A percentile compares a stretch with the other conserved stretches of the same genome.
Conservation (phyloP, 2,113 vertebrate genomes). For the Symphodus melops region DNA sequence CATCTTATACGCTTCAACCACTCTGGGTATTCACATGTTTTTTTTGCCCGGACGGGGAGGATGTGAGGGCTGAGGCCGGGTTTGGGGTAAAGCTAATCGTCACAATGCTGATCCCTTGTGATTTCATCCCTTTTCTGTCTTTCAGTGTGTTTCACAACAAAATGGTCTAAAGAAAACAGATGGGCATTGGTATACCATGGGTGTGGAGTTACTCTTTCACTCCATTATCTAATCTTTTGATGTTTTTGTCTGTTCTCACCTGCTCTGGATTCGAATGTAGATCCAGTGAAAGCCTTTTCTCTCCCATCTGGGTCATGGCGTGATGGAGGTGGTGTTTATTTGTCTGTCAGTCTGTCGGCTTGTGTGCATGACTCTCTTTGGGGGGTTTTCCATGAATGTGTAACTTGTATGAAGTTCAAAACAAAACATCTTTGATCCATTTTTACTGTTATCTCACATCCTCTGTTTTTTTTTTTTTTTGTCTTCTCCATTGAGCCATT, state of each 20-base stretch:
- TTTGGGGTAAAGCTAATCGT: constrained; percentile 39
- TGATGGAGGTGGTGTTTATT: constrained; percentile 41
- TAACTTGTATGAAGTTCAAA: constrained; percentile 62
- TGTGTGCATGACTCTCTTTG: constrained; percentile 48
- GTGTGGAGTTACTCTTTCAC: constrained; percentile 73
- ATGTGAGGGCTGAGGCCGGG: constrained; percentile 39
- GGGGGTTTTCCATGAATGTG: constrained; percentile 57
- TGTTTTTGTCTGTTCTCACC: constrained; percentile 51
- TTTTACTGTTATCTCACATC: constrained; percentile 43
- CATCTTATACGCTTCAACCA: constrained; percentile 50
- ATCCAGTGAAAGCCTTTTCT: constrained; percentile 55
- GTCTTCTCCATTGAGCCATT: constrained; percentile 25
- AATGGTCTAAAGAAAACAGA: constrained; percentile 67
- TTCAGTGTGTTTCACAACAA: constrained; percentile 61
- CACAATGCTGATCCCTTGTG: constrained; percentile 69
- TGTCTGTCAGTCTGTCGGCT: constrained; percentile 16
- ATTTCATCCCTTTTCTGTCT: constrained; percentile 49
- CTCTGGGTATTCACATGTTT: constrained; percentile 17
- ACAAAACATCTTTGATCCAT: constrained; percentile 62
- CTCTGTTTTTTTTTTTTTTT: constrained; percentile 18
- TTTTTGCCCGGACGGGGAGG: constrained; percentile 21
- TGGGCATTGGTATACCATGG: constrained; percentile 50
- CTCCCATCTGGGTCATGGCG: constrained; percentile 47
- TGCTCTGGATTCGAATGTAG: constrained; percentile 55
- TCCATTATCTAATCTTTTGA: constrained; percentile 58